Conservation (phyloP, 2,888 invertebrate species). For the Rotaria magnacalcarata region DNA sequence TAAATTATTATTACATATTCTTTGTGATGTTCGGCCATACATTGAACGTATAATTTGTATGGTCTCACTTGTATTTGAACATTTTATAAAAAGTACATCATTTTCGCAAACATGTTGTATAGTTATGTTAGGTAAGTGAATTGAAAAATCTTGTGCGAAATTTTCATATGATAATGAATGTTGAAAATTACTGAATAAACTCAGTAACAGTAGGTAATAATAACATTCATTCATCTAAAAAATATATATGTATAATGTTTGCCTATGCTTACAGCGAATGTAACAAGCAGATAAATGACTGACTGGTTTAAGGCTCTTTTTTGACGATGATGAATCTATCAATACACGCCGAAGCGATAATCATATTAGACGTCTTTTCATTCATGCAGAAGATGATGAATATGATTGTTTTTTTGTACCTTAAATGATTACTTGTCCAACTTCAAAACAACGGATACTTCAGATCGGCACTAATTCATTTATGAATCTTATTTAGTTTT, state of each 20-base stretch:
- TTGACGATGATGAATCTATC: conserved; percentile 4
- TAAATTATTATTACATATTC: conserved; percentile 25
- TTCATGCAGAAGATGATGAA: conserved; percentile 19
- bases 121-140: neutral
- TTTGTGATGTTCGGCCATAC: conserved; percentile 35
- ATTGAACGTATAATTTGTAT: conserved; percentile 22
- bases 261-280: neutral
- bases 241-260: neutral
- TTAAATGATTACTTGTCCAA: neutral
- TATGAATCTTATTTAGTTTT: neutral
- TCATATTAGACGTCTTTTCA: neutral
- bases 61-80: neutral
- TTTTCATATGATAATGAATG: neutral
- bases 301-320: neutral
- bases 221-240: conserved; percentile 20
- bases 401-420: conserved; percentile 7
- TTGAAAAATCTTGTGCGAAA: neutral
- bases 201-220: neutral
- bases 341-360: neutral
- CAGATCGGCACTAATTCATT: neutral
- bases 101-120: conserved; percentile 27
- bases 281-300: conserved; percentile 8
- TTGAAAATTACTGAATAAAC: conserved; percentile 7
- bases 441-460: neutral
- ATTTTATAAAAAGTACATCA: neutral